A percentile compares a stretch with the other conserved stretches of the same genome.
Conservation (phyloP, 2,888 invertebrate species). For the Thysanoteuthis rhombus region DNA sequence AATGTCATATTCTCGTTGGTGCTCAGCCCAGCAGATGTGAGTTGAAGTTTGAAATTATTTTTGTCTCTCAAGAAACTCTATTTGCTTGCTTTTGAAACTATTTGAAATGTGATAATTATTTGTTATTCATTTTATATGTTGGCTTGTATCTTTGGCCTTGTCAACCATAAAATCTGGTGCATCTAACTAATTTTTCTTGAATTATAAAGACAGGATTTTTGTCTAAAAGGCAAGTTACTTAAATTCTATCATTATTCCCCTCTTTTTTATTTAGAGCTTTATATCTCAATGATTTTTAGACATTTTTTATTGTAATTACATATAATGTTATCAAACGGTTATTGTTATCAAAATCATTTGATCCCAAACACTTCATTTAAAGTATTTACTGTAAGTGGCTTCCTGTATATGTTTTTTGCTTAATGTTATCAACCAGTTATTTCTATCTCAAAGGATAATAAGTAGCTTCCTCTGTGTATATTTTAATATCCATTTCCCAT, state of each 20-base stretch:
- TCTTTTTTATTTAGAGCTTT: too few species aligned
- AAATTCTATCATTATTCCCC: not conserved
- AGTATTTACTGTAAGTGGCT: too few species aligned
- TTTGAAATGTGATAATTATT: not conserved
- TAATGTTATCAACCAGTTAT: too few species aligned
- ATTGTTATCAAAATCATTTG: too few species aligned
- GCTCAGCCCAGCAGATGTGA: not conserved
- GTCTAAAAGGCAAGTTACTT: not conserved
- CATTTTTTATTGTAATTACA: not conserved
- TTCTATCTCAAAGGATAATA: too few species aligned
- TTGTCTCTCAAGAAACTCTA: not conserved
- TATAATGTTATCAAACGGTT: too few species aligned
- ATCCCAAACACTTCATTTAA: too few species aligned
- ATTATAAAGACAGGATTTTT: not conserved
- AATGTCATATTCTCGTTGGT: not conserved
- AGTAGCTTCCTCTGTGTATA: not conserved
- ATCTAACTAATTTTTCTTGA: not conserved
- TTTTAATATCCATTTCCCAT: not conserved
- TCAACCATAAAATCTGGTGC: not conserved
- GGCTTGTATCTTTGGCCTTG: not conserved
- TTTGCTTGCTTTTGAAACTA: not conserved
- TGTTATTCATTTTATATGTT: not conserved
- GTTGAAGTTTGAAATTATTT: not conserved
- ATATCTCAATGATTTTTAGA: too few species aligned
- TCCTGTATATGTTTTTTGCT: too few species aligned